Percentiles rank a stretch among this genome's conserved stretches.
Conservation (phyloP, 2,888 invertebrate species). For the Prosopocoilus inquinatus region DNA sequence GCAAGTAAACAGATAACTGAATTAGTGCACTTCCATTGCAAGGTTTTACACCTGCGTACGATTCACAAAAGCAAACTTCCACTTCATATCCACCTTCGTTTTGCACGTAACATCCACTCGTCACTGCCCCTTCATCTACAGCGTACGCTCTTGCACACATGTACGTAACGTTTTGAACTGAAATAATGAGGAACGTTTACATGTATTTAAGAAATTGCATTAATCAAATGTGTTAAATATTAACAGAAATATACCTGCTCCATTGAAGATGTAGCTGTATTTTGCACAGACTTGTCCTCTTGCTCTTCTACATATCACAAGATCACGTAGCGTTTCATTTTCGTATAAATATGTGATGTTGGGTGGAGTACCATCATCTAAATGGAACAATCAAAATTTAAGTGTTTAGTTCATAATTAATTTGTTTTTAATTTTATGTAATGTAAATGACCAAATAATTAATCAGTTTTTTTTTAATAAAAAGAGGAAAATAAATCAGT, state of each 20-base stretch:
- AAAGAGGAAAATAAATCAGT: too few relatives aligned
- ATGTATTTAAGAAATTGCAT: background rate
- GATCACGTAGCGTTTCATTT: constrained; percentile 43
- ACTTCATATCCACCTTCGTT: constrained; percentile 49
- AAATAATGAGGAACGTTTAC: constrained; percentile 33
- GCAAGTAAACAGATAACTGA: background rate
- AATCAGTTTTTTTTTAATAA: too few relatives aligned
- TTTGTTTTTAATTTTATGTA: too few relatives aligned
- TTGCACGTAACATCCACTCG: constrained; percentile 61
- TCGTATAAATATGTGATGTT: constrained; percentile 62
- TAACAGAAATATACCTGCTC: constrained; percentile 51
- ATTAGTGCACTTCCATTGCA: constrained; percentile 44
- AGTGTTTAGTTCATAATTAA: too few relatives aligned
- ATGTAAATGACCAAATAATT: too few relatives aligned
- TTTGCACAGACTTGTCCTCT: constrained; percentile 64
- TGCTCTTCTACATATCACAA: constrained; percentile 58
- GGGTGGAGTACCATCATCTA: constrained; percentile 64
- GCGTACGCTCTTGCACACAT: constrained; percentile 66
- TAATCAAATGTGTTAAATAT: too few relatives aligned
- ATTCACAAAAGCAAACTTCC: constrained; percentile 56
- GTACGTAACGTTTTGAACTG: constrained; percentile 68
- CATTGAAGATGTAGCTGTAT: constrained; percentile 62
- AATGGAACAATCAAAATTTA: constrained; percentile 25
- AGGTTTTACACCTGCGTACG: constrained; percentile 47
- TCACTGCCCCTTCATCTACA: constrained; percentile 50